These are phyloP conservation scores for Phalanger gymnotis DNA, from an alignment of 2,797 vertebrate species.

Conservation along the genomic window DNA sequence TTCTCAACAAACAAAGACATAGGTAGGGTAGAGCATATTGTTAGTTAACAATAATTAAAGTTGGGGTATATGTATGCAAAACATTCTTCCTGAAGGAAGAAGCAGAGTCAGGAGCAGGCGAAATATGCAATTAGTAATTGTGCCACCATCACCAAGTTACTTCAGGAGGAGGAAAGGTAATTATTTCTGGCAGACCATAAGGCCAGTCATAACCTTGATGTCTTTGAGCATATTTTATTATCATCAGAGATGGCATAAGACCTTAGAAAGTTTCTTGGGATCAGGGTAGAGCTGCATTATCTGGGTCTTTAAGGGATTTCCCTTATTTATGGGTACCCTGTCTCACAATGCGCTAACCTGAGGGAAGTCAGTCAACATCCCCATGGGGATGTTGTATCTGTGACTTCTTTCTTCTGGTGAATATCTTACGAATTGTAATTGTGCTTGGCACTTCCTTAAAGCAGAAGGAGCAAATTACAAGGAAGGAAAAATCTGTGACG, in stretches of 20 bases:
- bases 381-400: background rate
- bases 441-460: background rate
- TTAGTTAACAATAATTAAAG: background rate
- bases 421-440: background rate
- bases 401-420: background rate
- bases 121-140: background rate
- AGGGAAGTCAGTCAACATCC: background rate
- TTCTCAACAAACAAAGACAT: background rate
- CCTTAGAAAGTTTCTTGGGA: background rate
- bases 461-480: background rate
- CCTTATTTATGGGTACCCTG: background rate
- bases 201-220: background rate
- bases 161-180: background rate
- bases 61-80: background rate
- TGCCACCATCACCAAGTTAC: background rate
- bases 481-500: background rate
- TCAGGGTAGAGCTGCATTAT: background rate
- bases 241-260: background rate
- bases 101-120: background rate
- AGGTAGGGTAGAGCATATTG: background rate
- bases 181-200: background rate
- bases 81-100: background rate
- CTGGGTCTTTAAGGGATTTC: background rate
- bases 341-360: background rate
- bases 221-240: background rate